Base-by-base conservation (phyloP, 2,888 invertebrate genomes). In the Dryocosmus kuriphilus region DNA sequence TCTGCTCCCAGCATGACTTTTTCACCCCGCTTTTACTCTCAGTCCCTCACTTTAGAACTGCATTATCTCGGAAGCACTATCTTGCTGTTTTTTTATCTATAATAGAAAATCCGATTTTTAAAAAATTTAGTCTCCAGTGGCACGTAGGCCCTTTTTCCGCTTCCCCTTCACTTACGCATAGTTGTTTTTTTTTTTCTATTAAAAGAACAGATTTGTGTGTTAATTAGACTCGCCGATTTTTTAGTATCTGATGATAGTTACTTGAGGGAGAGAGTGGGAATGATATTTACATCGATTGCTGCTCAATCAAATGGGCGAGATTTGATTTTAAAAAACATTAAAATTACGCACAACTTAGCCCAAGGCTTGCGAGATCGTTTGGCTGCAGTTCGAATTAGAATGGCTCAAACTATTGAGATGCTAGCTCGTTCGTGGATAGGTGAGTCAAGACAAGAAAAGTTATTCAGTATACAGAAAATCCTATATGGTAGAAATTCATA, bases 251-350 rank as follows among this genome's bases (percentile, higher is more conserved):
- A 86, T 16, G 89, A 91, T 82, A 82, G 87, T 14, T 88, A 88
- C 73, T 84, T 93, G 51, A 88, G 92, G 32, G 92, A 93, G 86
- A 88, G 90, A 83, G 88, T 89, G 6, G 90, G 91, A 7, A 86
- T 91, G 78, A 87, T 90, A 61, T 88, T 92, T 63, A 88, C 84
- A 57, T 88, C 89, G 77, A 84, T 93, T 55, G 91, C 92, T 0
- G 86, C 86, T 65, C 89, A 92, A 41, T 87, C 88, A 0, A 87
- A 86, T 55, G 93, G 92, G 3, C 91, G 90, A 81, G 85, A 89
- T 55, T 90, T 91, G 0, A 92, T 93, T 80, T 86, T 91, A 6
- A 83, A 86, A 55, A 92, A 92, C 82, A 81, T 86, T 41, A 74
- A 75, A 27, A 86, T 91, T 51, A 78, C 93, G 32, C 79, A 85